These are phyloP conservation scores for Phacellophora camtschatica DNA, from an alignment of 30 jellyfish, hydroid and myxozoan species.

Conservation along the genomic window DNA sequence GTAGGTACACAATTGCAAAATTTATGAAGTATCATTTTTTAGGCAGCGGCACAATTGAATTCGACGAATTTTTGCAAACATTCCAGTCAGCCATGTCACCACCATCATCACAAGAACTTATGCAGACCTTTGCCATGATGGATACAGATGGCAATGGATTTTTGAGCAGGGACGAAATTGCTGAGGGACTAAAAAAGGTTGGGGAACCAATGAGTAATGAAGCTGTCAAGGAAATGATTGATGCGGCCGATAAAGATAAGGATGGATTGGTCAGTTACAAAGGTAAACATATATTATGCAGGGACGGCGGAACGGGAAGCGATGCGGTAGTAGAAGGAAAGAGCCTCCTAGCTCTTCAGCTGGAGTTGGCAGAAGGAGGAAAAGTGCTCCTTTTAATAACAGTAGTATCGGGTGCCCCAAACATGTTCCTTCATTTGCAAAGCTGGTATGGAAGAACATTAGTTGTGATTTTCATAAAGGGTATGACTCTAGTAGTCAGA, in stretches of 20 bases:
- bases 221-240: slow-evolving; percentile 52
- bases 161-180: slow-evolving; percentile 54
- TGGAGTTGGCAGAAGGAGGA: too few species aligned
- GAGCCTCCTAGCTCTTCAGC: too few species aligned
- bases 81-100: slow-evolving; percentile 6
- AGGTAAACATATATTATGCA: slow-evolving; percentile 23
- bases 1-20: too few species aligned
- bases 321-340: too few species aligned
- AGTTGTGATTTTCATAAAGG: too few species aligned
- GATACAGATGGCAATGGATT: slow-evolving; percentile 75
- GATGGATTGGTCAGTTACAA: slow-evolving; percentile 67
- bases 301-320: too few species aligned
- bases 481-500: too few species aligned
- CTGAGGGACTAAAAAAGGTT: slow-evolving; percentile 36
- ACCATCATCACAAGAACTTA: slow-evolving; percentile 56
- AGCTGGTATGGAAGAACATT: too few species aligned
- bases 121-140: slow-evolving; percentile 34
- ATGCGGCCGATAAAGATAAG: slow-evolving; percentile 50
- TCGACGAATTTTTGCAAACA: slow-evolving; percentile 50
- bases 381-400: too few species aligned
- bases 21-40: background rate
- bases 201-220: slow-evolving; percentile 67
- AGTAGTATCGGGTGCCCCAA: too few species aligned
- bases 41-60: slow-evolving; percentile 71
- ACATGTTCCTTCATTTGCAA: too few species aligned